Percentiles rank a stretch among this genome's conserved stretches.
Evolutionary conservation across 1,140 invertebrate species (phyloP).

Genomic region (Nymphalis io): DNA sequence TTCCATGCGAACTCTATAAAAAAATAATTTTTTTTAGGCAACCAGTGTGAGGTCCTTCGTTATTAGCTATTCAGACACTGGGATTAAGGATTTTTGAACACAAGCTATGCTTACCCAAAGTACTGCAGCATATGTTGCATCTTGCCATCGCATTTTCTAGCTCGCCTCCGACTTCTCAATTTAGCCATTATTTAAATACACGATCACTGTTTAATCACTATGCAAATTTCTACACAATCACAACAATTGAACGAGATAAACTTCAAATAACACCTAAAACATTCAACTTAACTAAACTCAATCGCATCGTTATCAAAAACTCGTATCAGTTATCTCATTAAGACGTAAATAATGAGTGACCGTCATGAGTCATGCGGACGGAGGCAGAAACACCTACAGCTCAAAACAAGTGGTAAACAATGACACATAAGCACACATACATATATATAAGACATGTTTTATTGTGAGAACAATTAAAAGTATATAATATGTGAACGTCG

Average conservation of each 20-base stretch:
- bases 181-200: slow-evolving; percentile 29
- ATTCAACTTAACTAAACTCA: not conserved
- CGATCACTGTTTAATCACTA: slow-evolving; percentile 1
- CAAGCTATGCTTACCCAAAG: slow-evolving; percentile 52
- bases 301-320: not conserved
- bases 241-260: no score
- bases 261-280: no score
- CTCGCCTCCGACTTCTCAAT: slow-evolving; percentile 42
- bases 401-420: slow-evolving; percentile 5
- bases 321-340: not conserved
- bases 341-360: not conserved
- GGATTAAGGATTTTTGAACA: not conserved
- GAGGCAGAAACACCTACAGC: not conserved
- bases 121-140: slow-evolving; percentile 57
- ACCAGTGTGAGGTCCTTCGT: no score
- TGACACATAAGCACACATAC: not conserved
- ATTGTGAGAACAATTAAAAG: slow-evolving; percentile 2
- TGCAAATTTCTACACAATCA: not conserved
- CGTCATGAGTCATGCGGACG: not conserved
- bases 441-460: not conserved
- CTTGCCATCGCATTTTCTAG: slow-evolving; percentile 55
- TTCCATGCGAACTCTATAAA: no score
- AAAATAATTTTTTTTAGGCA: no score
- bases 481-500: not conserved
- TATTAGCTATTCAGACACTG: no score